Evolutionary conservation across 2,113 vertebrate genomes (phyloP), one percentile per base, ranked within the genome.

Genomic region (Agapornis roseicollis): DNA sequence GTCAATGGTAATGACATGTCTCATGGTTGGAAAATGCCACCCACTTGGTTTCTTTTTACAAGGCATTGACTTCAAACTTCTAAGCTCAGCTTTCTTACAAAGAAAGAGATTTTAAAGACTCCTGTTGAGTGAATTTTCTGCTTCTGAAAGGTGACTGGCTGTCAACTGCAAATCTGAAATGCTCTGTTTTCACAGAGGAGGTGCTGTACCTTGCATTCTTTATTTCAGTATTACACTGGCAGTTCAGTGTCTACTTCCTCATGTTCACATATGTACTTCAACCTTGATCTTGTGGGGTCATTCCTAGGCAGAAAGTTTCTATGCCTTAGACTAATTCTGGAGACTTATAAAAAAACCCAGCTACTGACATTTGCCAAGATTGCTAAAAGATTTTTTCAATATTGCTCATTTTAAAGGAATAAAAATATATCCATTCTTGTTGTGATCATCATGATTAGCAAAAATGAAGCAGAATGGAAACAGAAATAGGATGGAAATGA

Each of bases 1-100:
- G 98, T 98, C 98, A 98, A 82, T 90, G 95, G 89, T 97, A 97
- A 97, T 93, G 97, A 97, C 95, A 98, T 89, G 90, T 98, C 96
- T 97, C 95, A 50, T 46, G 96, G 97, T 84, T 96, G 95, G 94
- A 97, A 94, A 97, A 98, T 96, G 96, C 94, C 96, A 96, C 95
- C 92, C 87, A 93, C 94, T 65, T 90, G 92, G 93, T 97, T 96
- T 91, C 80, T 96, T 97, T 97, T 97, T 94, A 97, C 93, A 97
- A 98, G 93, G 88, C 91, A 96, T 93, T 85, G 69, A 92, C 97
- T 97, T 96, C 96, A 96, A 97, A 97, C 94, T 96, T 97, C 96
- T 95, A 96, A 95, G 94, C 96, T 97, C 96, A 97, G 96, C 92
- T 96, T 89, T 97, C 96, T 96, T 96, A 91, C 63, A 83, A 68